A percentile compares a stretch with the other conserved stretches of the same genome.
Evolutionary conservation across 2,797 vertebrate genomes (phyloP).

Genomic region (Eptatretus atami): DNA sequence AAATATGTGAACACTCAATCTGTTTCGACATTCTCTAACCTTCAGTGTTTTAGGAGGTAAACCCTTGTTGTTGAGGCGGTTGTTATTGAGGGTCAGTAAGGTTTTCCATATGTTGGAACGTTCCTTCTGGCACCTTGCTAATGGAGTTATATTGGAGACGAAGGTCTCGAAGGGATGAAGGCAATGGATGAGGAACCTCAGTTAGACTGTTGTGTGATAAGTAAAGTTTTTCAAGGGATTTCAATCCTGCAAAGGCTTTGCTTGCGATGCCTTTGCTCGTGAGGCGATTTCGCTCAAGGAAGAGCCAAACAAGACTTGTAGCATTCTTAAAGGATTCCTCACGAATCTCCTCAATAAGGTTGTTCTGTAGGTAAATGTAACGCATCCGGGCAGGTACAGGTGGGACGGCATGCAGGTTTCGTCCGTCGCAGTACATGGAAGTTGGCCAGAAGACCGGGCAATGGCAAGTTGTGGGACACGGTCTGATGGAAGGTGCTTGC

Average conservation of each 20-base stretch:
- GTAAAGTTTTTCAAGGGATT: conserved; percentile 18
- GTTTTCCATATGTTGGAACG: conserved; percentile 17
- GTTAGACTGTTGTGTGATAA: conserved; percentile 22
- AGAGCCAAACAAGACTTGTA: not conserved
- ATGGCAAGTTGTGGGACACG: not conserved
- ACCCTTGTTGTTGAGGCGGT: conserved; percentile 15
- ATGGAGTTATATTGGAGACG: conserved; percentile 24
- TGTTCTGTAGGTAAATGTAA: not conserved
- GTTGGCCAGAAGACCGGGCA: conserved; percentile 3
- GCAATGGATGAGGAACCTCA: conserved; percentile 16
- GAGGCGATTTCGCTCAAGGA: conserved; percentile 4
- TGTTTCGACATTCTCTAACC: too few species aligned
- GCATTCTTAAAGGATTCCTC: conserved; percentile 1
- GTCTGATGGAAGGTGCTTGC: too few species aligned
- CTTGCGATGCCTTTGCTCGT: not conserved
- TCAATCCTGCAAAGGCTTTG: conserved; percentile 14
- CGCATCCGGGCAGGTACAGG: not conserved
- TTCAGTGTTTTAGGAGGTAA: too few species aligned
- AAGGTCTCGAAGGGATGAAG: conserved; percentile 19
- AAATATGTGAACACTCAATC: too few species aligned
- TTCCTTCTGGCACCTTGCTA: conserved; percentile 13
- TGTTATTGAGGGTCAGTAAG: conserved; percentile 25
- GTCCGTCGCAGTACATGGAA: conserved; percentile 1
- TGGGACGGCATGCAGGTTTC: not conserved
- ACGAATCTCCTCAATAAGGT: not conserved